Evolutionary conservation across 2,113 vertebrate species (phyloP), one percentile per base, ranked within the genome.

Genomic region (Ciconia boyciana): DNA sequence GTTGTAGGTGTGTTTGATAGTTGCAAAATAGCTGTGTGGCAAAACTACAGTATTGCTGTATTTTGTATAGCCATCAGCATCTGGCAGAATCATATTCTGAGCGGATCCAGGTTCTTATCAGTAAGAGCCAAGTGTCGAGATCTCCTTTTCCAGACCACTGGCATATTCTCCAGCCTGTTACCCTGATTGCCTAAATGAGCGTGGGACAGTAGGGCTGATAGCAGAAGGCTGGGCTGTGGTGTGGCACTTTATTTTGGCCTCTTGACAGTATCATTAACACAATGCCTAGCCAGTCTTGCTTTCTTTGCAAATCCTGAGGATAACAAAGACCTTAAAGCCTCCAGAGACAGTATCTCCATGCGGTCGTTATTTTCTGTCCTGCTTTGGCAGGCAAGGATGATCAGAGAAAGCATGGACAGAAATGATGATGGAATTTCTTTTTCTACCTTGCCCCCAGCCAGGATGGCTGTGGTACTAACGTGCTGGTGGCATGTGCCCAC

Each of bases 131-230:
- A 93, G 94, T 74, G 84, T 94, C 1, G 11, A 88, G 84, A 62
- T 92, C 90, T 96, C 79, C 54, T 72, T 94, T 92, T 60, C 90
- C 94, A 96, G 93, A 85, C 84, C 87, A 24, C 66, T 90, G 93
- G 82, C 54, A 10, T 21, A 11, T 85, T 90, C 90, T 93, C 21
- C 77, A 89, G 52, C 39, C 89, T 85, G 74, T 91, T 72, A 31
- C 62, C 52, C 81, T 24, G 61, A 34, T n/a, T 72, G 81, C 57
- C 66, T 48, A 65, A 68, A 66, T 2, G 34, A 79, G 70, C 3
- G 11, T 49, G 70, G 87, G 81, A 62, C 84, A 76, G 36, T 3
- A 19, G 84, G 87, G 78, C 87, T 93, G 93, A 95, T 87, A 91
- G 93, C 81, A 95, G 84, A 13, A 91, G 70, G 80, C 69, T 87